Evolutionary conservation across 2,797 vertebrate genomes (phyloP), one percentile per base, ranked within the genome.

Genomic region (Syndactyla subalaris): DNA sequence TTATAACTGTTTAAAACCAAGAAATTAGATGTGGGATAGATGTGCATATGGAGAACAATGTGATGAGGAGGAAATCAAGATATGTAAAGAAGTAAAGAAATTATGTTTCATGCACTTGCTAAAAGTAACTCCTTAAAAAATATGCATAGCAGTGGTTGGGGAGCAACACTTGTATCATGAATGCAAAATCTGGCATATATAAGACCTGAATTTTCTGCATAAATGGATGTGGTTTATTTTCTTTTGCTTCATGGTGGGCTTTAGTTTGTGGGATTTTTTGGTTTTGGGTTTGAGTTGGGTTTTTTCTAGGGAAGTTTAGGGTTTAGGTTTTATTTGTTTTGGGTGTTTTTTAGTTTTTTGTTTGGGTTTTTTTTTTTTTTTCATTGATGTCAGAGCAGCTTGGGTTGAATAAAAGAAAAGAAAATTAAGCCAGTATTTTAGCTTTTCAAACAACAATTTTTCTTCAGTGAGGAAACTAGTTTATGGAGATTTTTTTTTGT

Each of bases 11-110:
- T 75, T 57, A 78, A 94, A 95, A 17, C 1, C 4, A 59, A 76
- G 32, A 91, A 49, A 78, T 66, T 66, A 67, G 76, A 91, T 87
- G 87, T 85, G 89, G 23, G 4, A 9, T 52, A 84, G 24, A 6
- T 65, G 39, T 61, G 38, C 16, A 16, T 85, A 18, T 6, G 74
- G 49, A 34, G 34, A 93, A 80, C 16, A 54, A 6, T 38, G 17
- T 54, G 39, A 80, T 66, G 9, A 7, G 7, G 22, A 61, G 7
- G 36, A 93, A 14, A 77, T 39, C 10, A 63, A 54, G 22, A 57
- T 4, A 74, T 6, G 10, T 65, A 52, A 75, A 66, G n/a, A 49
- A 10, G 20, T 38, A 70, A 85, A 84, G 29, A 27, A 43, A 51
- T 23, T 55, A 22, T 14, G 32, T 49, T 70, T 90, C 34, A 29